A percentile compares a stretch with the other conserved stretches of the same genome.
Conservation (phyloP, 64 coral and sea anemone species). For the Actinia tenebrosa region DNA sequence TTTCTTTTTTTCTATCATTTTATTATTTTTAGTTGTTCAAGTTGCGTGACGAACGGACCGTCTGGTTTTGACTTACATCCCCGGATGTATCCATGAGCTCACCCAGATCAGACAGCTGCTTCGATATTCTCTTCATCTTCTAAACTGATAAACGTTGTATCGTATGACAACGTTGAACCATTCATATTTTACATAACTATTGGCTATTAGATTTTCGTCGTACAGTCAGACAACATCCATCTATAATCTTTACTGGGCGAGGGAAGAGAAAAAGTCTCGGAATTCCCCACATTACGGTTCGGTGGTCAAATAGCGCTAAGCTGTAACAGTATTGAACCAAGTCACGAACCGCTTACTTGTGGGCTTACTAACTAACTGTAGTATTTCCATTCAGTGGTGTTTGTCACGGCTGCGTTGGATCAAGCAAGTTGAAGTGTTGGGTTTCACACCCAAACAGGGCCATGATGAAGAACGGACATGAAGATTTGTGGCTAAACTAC, state of each 20-base stretch:
- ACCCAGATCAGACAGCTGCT: constrained; percentile 3
- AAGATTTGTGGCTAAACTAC: constrained; percentile 10
- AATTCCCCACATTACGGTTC: background rate
- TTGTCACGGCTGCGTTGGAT: constrained; percentile 7
- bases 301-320: background rate
- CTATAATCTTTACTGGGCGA: background rate
- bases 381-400: background rate
- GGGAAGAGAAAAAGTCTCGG: background rate
- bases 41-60: constrained; percentile 8
- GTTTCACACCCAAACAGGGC: constrained; percentile 17
- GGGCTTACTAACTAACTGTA: background rate
- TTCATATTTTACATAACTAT: constrained; percentile 3
- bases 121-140: background rate
- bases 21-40: background rate
- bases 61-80: background rate
- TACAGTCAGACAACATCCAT: background rate
- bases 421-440: constrained; percentile 9
- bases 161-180: background rate
- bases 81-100: constrained; percentile 4
- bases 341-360: background rate
- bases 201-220: background rate
- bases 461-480: constrained; percentile 6
- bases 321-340: background rate
- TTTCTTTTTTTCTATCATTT: background rate
- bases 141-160: constrained; percentile 5